Evolutionary conservation across 2,888 invertebrate species (phyloP), one percentile per base, ranked within the genome.

Genomic region (Elegia similella): DNA sequence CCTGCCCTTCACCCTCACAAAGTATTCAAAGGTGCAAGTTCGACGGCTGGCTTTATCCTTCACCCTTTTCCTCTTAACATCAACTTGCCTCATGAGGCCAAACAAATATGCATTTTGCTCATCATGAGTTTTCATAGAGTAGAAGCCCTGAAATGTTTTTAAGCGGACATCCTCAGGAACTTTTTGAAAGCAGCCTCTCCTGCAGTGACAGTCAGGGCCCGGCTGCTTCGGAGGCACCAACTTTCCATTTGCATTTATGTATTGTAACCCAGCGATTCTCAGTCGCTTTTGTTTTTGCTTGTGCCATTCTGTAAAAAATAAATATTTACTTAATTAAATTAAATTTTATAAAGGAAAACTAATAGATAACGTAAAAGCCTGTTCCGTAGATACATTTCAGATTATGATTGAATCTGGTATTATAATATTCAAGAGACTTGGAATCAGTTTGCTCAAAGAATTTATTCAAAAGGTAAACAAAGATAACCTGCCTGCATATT

Each of bases 41-140:
- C 93, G 79, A 43, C 93, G 76, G 59, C 91, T 92, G 65, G 92
- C 34, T 50, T 50, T 92, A 12, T 86, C 82, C 71, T 92, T 91
- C 0, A 92, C 92, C 72, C 92, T 84, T 80, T 92, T 93, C 73
- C 93, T 81, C 72, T 92, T 92, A 0, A 93, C 92, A 72, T 93
- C 92, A 6, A 92, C 92, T 73, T 92, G 92, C 61, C 92, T 83
- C 88, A 93, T 93, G 2, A 93, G 82, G 16, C 93, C 93, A 78
- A 92, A 93, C 62, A 93, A 80, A 73, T 93, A 93, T 30, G 93
- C 92, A 80, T 93, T 93, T 75, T 93, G 93, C 75, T 93, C 93
- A 78, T 93, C 93, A 71, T 93, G 92, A 17, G 89, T 91, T 75
- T 92, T 92, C 86, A 93, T 90, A 6, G 90, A 86, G 67, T 93